Conservation (phyloP, 1,140 invertebrate genomes). For the Macrostomum lignano region DNA sequence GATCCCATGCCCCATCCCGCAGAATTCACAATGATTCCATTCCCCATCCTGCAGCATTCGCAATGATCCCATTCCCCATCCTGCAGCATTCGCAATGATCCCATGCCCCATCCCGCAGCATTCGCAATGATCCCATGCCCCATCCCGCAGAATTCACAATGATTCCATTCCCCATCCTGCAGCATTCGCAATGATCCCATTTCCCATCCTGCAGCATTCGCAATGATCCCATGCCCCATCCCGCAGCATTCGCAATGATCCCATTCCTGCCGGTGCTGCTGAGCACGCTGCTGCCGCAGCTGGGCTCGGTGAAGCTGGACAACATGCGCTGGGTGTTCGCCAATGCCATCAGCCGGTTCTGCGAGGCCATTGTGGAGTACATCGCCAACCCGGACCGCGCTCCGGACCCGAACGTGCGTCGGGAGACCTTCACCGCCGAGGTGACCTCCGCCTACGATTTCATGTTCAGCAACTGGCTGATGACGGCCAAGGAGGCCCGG, state of each 20-base stretch:
- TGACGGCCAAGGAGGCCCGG: constrained; percentile 36
- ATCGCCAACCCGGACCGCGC: constrained; percentile 36
- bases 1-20: too few relatives aligned
- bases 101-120: too few relatives aligned
- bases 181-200: too few relatives aligned
- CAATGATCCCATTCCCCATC: too few relatives aligned
- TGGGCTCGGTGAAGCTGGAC: constrained; percentile 43
- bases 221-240: too few relatives aligned
- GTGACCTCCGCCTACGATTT: constrained; percentile 48
- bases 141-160: too few relatives aligned
- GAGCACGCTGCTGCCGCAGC: constrained; percentile 43
- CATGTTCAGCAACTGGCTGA: constrained; percentile 46
- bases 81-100: too few relatives aligned
- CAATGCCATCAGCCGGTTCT: constrained; percentile 48
- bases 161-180: too few relatives aligned
- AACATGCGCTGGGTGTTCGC: constrained; percentile 47
- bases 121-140: too few relatives aligned
- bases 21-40: too few relatives aligned
- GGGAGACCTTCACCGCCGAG: constrained; percentile 44
- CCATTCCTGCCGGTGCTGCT: constrained; percentile 51
- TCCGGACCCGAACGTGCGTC: constrained; percentile 37
- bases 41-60: too few relatives aligned
- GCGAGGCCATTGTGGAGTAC: constrained; percentile 55
- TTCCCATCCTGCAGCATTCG: too few relatives aligned
- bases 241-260: constrained; percentile 40